Evolutionary conservation across 1,140 invertebrate species (phyloP).

Genomic region (Hormaphis cornu): DNA sequence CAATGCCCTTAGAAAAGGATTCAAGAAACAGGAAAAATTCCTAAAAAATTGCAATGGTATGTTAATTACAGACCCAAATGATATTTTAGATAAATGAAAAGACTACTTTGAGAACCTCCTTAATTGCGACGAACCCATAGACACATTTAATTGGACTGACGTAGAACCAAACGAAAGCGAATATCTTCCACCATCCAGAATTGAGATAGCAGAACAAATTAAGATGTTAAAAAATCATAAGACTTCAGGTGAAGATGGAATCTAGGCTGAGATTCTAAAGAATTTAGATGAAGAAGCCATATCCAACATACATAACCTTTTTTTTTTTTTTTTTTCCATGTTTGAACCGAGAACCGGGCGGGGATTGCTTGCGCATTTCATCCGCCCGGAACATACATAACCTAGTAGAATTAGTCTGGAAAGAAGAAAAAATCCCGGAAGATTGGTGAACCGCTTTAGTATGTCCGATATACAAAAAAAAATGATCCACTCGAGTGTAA

Average conservation of each 20-base stretch:
- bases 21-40: constrained; percentile 6
- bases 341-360: no score
- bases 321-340: no score
- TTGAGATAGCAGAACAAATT: constrained; percentile 27
- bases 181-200: background rate
- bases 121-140: constrained; percentile 2
- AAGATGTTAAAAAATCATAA: constrained; percentile 36
- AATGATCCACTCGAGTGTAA: constrained; percentile 25
- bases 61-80: background rate
- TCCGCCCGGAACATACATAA: background rate
- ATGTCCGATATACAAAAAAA: constrained; percentile 33
- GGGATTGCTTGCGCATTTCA: no score
- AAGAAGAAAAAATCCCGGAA: background rate
- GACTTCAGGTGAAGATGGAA: constrained; percentile 37
- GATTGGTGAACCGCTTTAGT: background rate
- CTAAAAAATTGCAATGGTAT: background rate
- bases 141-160: background rate
- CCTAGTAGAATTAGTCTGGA: background rate
- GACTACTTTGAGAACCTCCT: constrained; percentile 34
- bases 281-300: background rate
- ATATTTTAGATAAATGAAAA: constrained; percentile 29
- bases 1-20: constrained; percentile 20
- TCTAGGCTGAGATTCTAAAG: constrained; percentile 37
- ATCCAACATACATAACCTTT: background rate
- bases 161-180: background rate